Evolutionary conservation across 2,888 invertebrate genomes (phyloP).

Genomic region (Anoncus sp.): DNA sequence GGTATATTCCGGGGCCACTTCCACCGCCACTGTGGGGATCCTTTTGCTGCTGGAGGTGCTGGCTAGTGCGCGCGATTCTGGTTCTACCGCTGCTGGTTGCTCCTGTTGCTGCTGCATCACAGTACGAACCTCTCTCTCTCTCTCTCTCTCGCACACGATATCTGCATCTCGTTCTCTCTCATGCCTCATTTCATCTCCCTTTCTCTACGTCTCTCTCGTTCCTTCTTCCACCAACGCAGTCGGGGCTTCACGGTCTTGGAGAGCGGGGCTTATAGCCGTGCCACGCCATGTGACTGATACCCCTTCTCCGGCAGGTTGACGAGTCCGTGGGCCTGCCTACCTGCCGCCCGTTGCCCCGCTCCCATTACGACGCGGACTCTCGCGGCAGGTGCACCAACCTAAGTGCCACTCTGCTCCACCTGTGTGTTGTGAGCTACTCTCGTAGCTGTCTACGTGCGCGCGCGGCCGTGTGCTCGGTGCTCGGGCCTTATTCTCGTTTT

Average conservation of each 20-base stretch:
- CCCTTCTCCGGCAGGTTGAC: slow-evolving; percentile 80
- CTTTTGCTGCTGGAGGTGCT: slow-evolving; percentile 61
- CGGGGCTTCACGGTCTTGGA: slow-evolving; percentile 50
- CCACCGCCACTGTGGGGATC: slow-evolving; percentile 60
- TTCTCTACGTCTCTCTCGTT: slow-evolving; percentile 17
- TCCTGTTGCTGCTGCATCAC: slow-evolving; percentile 61
- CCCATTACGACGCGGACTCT: slow-evolving; percentile 83
- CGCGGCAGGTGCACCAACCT: slow-evolving; percentile 83
- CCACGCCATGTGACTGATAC: slow-evolving; percentile 83
- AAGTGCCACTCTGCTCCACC: slow-evolving; percentile 79
- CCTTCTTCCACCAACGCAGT: slow-evolving; percentile 44
- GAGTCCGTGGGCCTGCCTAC: slow-evolving; percentile 82
- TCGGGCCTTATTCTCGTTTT: slow-evolving; percentile 47
- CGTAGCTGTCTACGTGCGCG: slow-evolving; percentile 54
- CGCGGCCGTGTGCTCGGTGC: slow-evolving; percentile 56
- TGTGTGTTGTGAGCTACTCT: slow-evolving; percentile 64
- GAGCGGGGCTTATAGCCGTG: slow-evolving; percentile 66
- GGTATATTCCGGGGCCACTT: too few relatives aligned
- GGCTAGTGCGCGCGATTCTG: slow-evolving; percentile 60
- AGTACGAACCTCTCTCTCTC: slow-evolving; percentile 50
- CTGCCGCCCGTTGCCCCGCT: slow-evolving; percentile 82
- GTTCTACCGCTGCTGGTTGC: slow-evolving; percentile 51
- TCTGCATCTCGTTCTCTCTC: slow-evolving; percentile 21
- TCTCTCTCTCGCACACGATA: slow-evolving; percentile 49
- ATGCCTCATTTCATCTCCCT: slow-evolving; percentile 8